A percentile compares a stretch with the other conserved stretches of the same genome.
Evolutionary conservation across 2,888 invertebrate species (phyloP).

Genomic region (Malthinus seriepunctatus): DNA sequence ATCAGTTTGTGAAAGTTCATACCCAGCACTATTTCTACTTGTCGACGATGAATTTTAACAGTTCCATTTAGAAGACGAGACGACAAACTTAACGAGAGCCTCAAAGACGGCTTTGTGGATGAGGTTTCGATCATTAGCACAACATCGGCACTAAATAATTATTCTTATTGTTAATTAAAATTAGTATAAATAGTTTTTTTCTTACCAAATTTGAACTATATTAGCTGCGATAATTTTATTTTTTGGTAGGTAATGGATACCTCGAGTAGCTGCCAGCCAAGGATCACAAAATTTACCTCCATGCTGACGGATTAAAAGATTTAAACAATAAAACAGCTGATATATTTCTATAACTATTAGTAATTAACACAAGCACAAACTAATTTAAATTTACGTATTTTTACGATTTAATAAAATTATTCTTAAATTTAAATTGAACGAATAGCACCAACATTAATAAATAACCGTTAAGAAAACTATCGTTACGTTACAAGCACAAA

Average conservation of each 20-base stretch:
- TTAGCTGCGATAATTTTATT: not conserved
- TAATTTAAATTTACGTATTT: too few relatives aligned
- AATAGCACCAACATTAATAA: too few relatives aligned
- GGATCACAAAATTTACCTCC: constrained; percentile 12
- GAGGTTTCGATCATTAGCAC: constrained; percentile 8
- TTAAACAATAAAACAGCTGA: constrained; percentile 16
- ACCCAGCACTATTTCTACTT: constrained; percentile 8
- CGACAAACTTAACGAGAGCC: constrained; percentile 13
- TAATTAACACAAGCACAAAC: too few relatives aligned
- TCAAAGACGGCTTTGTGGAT: constrained; percentile 2
- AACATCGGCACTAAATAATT: constrained; percentile 13
- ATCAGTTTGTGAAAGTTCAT: not conserved
- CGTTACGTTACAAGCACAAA: too few relatives aligned
- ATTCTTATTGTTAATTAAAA: not conserved
- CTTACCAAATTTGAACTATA: too few relatives aligned
- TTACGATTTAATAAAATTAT: too few relatives aligned
- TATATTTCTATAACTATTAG: too few relatives aligned
- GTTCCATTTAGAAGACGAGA: constrained; percentile 16
- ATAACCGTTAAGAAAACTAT: too few relatives aligned
- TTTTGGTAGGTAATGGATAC: not conserved
- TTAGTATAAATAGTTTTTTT: too few relatives aligned
- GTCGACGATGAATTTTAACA: constrained; percentile 8
- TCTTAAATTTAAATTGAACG: too few relatives aligned
- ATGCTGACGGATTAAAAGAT: constrained; percentile 13
- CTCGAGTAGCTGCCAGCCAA: constrained; percentile 14